Evolutionary conservation across 2,888 invertebrate genomes (phyloP).

Genomic region (Drosophila rellima): DNA sequence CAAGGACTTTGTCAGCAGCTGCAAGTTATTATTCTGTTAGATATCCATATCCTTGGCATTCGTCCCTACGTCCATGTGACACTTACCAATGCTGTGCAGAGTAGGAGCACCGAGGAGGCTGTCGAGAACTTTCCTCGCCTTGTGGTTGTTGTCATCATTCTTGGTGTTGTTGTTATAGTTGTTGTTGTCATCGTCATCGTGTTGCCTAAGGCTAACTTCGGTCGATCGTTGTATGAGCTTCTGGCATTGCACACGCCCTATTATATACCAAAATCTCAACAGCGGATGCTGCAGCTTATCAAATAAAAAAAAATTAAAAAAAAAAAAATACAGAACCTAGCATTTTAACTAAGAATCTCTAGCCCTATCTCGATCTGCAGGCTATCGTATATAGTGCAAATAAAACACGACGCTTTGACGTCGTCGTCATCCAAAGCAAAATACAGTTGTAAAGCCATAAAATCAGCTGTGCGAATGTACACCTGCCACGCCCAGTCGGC

Average conservation of each 20-base stretch:
- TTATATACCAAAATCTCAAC: conserved; percentile 61
- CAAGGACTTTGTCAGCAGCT: conserved; percentile 69
- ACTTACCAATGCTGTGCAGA: conserved; percentile 68
- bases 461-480: conserved; percentile 41
- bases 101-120: conserved; percentile 48
- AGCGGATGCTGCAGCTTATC: conserved; percentile 73
- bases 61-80: background rate
- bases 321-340: background rate
- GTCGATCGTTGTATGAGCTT: conserved; percentile 78
- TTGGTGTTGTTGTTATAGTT: conserved; percentile 26
- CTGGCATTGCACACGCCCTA: conserved; percentile 31
- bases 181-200: conserved; percentile 68
- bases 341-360: conserved; percentile 26
- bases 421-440: conserved; percentile 58
- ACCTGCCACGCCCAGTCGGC: conserved; percentile 29
- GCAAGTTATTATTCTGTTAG: conserved; percentile 45
- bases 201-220: conserved; percentile 77
- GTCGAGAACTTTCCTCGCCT: conserved; percentile 53
- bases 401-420: conserved; percentile 40
- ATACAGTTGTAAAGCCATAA: conserved; percentile 75
- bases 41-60: conserved; percentile 26
- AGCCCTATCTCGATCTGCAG: conserved; percentile 51
- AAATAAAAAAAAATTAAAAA: conserved; percentile 9
- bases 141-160: conserved; percentile 38
- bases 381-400: conserved; percentile 61